Percentiles rank a stretch among this genome's conserved stretches.
Evolutionary conservation across 2,888 invertebrate species (phyloP).

Genomic region (Herminia tarsipennalis): DNA sequence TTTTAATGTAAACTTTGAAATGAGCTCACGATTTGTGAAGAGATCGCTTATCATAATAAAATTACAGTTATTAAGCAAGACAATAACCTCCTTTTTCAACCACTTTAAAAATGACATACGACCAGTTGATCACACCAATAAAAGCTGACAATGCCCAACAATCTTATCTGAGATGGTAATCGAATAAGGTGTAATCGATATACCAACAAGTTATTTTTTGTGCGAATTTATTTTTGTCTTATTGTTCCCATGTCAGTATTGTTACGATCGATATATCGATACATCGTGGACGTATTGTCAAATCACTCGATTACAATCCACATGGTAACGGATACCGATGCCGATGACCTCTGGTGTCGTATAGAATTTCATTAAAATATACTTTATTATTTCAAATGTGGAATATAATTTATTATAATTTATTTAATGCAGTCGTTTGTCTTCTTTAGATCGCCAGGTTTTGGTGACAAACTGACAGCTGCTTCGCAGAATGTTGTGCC

Average conservation of each 20-base stretch:
- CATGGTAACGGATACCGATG: constrained; percentile 39
- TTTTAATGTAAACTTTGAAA: too few relatives aligned
- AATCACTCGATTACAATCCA: constrained; percentile 32
- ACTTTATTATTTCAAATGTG: constrained; percentile 33
- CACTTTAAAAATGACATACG: too few relatives aligned
- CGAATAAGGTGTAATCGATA: constrained; percentile 15
- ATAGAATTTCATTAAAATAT: constrained; percentile 41
- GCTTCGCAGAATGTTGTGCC: too few relatives aligned
- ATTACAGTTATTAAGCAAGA: too few relatives aligned
- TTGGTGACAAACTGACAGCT: too few relatives aligned
- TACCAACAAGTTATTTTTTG: constrained; percentile 15
- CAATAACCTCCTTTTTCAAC: too few relatives aligned
- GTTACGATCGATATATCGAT: constrained; percentile 31
- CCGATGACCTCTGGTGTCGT: constrained; percentile 36
- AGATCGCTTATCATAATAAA: too few relatives aligned
- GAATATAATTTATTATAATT: constrained; percentile 31
- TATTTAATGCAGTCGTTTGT: constrained; percentile 20
- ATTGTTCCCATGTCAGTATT: constrained; percentile 36
- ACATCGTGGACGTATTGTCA: constrained; percentile 31
- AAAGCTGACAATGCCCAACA: not conserved
- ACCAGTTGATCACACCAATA: too few relatives aligned
- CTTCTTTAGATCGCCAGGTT: not conserved
- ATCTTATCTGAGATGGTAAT: constrained; percentile 15
- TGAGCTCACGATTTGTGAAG: too few relatives aligned
- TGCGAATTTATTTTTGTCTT: constrained; percentile 27